Evolutionary conservation across 2,113 vertebrate species (phyloP).

Genomic region (Oncorhynchus kisutch): DNA sequence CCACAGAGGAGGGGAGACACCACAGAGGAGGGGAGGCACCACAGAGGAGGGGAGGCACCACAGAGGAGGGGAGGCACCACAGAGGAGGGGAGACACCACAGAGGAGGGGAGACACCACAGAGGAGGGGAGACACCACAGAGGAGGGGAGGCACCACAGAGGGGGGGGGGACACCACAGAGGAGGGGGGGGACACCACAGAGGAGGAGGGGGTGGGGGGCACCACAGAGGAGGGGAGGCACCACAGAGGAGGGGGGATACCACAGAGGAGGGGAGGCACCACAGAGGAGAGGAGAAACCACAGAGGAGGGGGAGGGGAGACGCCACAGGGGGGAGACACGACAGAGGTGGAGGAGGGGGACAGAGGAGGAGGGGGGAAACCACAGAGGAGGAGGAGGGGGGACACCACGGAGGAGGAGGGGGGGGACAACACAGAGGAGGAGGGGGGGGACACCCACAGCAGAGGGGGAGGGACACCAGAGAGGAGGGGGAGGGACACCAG

Average conservation of each 20-base stretch:
- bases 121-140: constrained; percentile 45
- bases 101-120: constrained; percentile 50
- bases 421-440: too few species aligned
- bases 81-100: constrained; percentile 63
- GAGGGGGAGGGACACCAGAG: too few species aligned
- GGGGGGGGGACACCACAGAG: too few species aligned
- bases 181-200: constrained; percentile 65
- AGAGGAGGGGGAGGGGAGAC: constrained; percentile 55
- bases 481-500: too few species aligned
- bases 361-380: constrained; percentile 34
- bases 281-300: constrained; percentile 55
- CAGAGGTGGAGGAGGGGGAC: constrained; percentile 61
- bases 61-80: constrained; percentile 41
- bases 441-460: fast-evolving
- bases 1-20: constrained; percentile 65
- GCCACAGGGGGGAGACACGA: constrained; percentile 35
- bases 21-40: constrained; percentile 29
- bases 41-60: constrained; percentile 36
- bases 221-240: not conserved
- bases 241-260: constrained; percentile 41
- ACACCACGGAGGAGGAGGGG: not conserved
- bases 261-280: constrained; percentile 38
- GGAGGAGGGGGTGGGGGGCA: constrained; percentile 58
- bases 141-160: constrained; percentile 44
- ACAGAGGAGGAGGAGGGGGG: not conserved